Percentiles rank a stretch among this genome's conserved stretches.
phyloP scores from a whole-genome alignment of 2,113 vertebrate species.

The Brachionichthys hirsutus region DNA sequence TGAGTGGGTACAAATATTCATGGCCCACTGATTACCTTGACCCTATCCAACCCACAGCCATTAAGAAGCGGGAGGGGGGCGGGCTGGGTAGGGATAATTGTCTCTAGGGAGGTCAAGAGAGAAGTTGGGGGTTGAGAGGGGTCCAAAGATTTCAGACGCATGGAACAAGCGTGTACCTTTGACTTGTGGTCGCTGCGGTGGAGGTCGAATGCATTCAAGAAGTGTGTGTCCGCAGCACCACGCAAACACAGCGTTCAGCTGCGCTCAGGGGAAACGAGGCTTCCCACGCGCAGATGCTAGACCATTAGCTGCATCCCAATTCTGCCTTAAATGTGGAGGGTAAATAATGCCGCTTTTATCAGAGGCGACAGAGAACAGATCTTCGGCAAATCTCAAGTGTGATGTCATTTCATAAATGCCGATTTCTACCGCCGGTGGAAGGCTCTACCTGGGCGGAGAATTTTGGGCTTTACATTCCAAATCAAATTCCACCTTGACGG shows the following conservation, averaged over 20 bases:
- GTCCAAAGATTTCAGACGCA: constrained; percentile 19
- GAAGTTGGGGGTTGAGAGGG: constrained; percentile 35
- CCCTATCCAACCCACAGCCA: constrained; percentile 66
- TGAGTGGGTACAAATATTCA: constrained; percentile 76
- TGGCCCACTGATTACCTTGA: constrained; percentile 72
- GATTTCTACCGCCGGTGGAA: neutral
- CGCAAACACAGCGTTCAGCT: neutral
- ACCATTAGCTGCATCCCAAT: constrained; percentile 17
- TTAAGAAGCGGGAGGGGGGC: constrained; percentile 56
- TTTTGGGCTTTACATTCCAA: constrained; percentile 8
- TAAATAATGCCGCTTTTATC: neutral
- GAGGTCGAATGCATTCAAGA: constrained; percentile 27
- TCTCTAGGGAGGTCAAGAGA: constrained; percentile 69
- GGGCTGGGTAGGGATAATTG: constrained; percentile 69
- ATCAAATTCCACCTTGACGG: constrained; percentile 36
- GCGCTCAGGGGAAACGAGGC: too few species aligned
- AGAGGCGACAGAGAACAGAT: neutral
- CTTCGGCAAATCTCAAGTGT: constrained; percentile 3
- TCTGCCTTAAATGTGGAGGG: neutral
- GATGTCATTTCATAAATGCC: neutral
- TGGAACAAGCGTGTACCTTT: constrained; percentile 5
- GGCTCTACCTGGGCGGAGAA: neutral
- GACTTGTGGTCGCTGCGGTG: constrained; percentile 8
- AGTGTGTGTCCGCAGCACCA: constrained; percentile 9
- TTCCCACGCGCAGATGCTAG: neutral